These are phyloP conservation scores for Ophion obscuratus DNA, from an alignment of 2,888 invertebrate genomes.

Conservation along the genomic window DNA sequence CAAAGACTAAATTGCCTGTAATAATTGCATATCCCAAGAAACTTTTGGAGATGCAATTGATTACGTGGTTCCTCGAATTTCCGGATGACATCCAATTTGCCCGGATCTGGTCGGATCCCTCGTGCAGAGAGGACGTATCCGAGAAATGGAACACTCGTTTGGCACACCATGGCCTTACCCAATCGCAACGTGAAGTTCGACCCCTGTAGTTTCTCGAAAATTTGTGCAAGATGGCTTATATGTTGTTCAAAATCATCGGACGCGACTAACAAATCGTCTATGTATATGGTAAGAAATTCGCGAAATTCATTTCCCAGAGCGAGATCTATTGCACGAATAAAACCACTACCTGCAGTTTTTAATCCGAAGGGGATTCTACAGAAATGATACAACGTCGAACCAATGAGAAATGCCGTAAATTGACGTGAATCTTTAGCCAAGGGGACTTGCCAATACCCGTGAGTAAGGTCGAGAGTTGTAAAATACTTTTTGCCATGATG, in stretches of 20 bases:
- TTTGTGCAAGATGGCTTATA: slow-evolving; percentile 66
- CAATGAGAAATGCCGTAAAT: slow-evolving; percentile 67
- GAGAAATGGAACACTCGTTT: slow-evolving; percentile 63
- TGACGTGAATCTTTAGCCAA: slow-evolving; percentile 51
- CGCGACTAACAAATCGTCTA: slow-evolving; percentile 75
- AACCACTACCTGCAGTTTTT: too few species aligned
- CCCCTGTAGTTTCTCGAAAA: slow-evolving; percentile 55
- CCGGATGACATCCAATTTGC: slow-evolving; percentile 65
- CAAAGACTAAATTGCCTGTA: slow-evolving; percentile 25
- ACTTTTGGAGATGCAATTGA: slow-evolving; percentile 68
- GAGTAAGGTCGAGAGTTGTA: slow-evolving; percentile 66
- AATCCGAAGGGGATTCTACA: slow-evolving; percentile 60
- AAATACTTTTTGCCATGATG: slow-evolving; percentile 39
- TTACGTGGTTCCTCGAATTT: slow-evolving; percentile 69
- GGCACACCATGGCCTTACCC: slow-evolving; percentile 71
- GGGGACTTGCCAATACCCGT: slow-evolving; percentile 72
- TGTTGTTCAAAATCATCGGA: slow-evolving; percentile 70
- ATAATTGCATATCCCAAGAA: slow-evolving; percentile 58
- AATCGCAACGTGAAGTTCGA: slow-evolving; percentile 70
- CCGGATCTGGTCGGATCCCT: slow-evolving; percentile 38
- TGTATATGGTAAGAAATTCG: slow-evolving; percentile 69
- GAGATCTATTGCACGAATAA: slow-evolving; percentile 61
- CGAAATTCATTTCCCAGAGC: slow-evolving; percentile 71
- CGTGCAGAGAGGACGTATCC: slow-evolving; percentile 45
- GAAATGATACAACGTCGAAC: slow-evolving; percentile 68